A percentile compares a stretch with the other conserved stretches of the same genome.
These are phyloP conservation scores for Argyra leucocephala DNA, from an alignment of 2,888 invertebrate species.

Conservation along the genomic window DNA sequence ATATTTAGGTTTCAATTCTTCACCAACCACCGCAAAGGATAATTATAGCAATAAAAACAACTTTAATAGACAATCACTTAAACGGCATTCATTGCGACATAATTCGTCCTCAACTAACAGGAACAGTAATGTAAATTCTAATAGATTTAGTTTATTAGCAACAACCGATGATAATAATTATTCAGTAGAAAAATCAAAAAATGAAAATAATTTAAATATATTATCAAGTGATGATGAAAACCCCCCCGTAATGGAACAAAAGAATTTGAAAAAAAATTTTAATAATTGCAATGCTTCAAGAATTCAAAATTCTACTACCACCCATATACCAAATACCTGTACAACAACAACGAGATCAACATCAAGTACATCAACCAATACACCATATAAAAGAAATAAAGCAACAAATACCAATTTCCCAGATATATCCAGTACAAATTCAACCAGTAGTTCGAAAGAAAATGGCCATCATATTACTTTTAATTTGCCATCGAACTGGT, in stretches of 20 bases:
- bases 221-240: not conserved
- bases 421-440: not conserved
- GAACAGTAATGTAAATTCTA: not conserved
- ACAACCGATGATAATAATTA: not conserved
- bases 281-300: not conserved
- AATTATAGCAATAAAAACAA: conserved; percentile 22
- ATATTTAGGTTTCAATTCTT: conserved; percentile 25
- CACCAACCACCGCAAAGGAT: conserved; percentile 13
- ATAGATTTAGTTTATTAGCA: conserved; percentile 2
- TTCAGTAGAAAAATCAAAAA: not conserved
- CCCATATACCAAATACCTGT: not conserved
- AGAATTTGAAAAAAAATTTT: not conserved
- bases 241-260: conserved; percentile 18
- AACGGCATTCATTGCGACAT: not conserved
- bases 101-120: not conserved
- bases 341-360: conserved; percentile 12
- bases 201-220: not conserved
- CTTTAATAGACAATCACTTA: conserved; percentile 14
- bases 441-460: not conserved
- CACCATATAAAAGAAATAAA: conserved; percentile 18
- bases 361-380: conserved; percentile 14
- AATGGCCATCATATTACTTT: conserved; percentile 2
- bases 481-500: not conserved
- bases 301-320: not conserved
- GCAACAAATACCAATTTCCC: conserved; percentile 21